Evolutionary conservation across 2,888 invertebrate species (phyloP), one percentile per base, ranked within the genome.

Genomic region (Leptinotarsa rubiginosa): DNA sequence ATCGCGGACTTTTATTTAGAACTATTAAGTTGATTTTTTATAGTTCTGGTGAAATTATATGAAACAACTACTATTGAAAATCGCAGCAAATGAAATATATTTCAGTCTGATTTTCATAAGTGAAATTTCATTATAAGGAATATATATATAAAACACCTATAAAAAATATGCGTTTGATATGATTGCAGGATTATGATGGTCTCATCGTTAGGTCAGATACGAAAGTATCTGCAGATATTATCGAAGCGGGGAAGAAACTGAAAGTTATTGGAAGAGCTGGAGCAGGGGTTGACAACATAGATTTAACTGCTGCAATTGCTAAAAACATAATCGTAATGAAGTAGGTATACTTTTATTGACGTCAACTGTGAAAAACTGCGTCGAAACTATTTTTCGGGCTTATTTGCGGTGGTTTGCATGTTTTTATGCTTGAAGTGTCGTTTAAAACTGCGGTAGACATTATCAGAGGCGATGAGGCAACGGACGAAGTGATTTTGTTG

Each of bases 271-370:
- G 97, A 16, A 92, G 99, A 64, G 99, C 99, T n/a, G 99, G 99
- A 7, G 98, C 98, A 2, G 99, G 99, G 4, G 97, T 98, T 4
- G 99, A 99, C 89, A 99, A 99, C 88, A 98, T 99, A 78, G 97
- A 99, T 86, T 93, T 96, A 64, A 88, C 90, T 54, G 94, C 96
- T 7, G 98, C 99, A 4, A 96, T 95, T 0, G 90, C 91, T 79
- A 92, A 92, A 81, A 96, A 96, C 81, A 90, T 98, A 80, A 90
- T 97, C 78, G 99, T 99, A 65, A 93, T 99, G 85, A 99, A 99
- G 98, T 98, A 91, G 92, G 93, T 89, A 65, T 16, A 31, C 7
- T 54, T 50, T 50, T 13, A 50, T 50, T 41, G 41, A 25, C 20
- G 49, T 20, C 10, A 64, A 49, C 20, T 50, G 31, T 12, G 41